Conservation (phyloP, 2,113 vertebrate species). For the Megaceryle maxima region DNA sequence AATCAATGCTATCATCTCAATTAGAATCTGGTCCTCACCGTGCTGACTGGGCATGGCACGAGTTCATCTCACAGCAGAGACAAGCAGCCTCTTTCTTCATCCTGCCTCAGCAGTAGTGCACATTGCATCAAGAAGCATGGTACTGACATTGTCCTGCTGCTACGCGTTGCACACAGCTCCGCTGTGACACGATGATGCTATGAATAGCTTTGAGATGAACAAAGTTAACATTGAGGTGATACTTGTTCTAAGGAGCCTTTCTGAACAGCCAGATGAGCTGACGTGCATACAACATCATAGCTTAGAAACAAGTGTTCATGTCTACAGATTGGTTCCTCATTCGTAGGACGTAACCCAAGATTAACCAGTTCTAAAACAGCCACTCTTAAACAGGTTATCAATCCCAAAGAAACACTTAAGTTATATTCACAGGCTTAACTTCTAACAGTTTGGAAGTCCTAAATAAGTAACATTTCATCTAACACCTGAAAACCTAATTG, state of each 20-base stretch:
- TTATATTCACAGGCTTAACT: neutral
- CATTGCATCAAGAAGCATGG: neutral
- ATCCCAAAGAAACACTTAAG: neutral
- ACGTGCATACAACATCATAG: neutral
- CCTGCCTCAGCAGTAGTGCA: neutral
- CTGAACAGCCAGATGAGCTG: neutral
- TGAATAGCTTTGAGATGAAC: neutral
- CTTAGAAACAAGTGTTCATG: slow-evolving; percentile 15
- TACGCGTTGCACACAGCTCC: accelerated
- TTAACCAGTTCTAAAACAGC: neutral
- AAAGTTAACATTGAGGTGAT: neutral
- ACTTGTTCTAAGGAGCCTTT: neutral
- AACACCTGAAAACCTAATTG: neutral
- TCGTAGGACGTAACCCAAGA: neutral
- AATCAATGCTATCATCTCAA: neutral
- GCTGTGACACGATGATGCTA: neutral
- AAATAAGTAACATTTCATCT: neutral
- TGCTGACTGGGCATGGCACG: neutral
- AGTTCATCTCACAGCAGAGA: neutral
- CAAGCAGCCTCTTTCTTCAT: neutral
- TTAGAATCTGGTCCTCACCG: neutral
- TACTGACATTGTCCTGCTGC: neutral
- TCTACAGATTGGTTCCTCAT: neutral
- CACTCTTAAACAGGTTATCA: neutral
- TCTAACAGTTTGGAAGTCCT: neutral